These are phyloP conservation scores for Alcis repandata DNA, from an alignment of 2,888 invertebrate species.

Conservation along the genomic window DNA sequence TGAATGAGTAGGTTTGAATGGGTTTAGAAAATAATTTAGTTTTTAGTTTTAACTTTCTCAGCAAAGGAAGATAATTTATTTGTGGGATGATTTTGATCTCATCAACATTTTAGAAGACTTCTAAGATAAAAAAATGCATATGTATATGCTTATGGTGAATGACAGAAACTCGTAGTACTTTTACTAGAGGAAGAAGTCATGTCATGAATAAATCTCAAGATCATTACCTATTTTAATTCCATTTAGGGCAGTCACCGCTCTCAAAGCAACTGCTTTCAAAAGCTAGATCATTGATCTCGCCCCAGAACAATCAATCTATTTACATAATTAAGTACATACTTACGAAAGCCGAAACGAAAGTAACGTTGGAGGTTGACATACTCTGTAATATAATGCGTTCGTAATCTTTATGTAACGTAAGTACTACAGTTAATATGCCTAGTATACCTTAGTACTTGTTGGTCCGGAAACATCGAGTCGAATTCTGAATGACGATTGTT, in stretches of 20 bases:
- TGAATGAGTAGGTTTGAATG: too few species aligned
- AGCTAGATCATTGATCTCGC: slow-evolving; percentile 34
- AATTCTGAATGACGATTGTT: slow-evolving; percentile 46
- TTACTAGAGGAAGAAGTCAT: not conserved
- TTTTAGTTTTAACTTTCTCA: too few species aligned
- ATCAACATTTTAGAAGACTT: too few species aligned
- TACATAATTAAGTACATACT: slow-evolving; percentile 47
- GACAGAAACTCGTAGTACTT: too few species aligned
- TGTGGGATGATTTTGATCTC: too few species aligned
- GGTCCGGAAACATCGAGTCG: slow-evolving; percentile 33
- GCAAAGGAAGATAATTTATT: too few species aligned
- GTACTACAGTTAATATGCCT: not conserved
- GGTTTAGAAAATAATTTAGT: too few species aligned
- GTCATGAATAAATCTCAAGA: not conserved
- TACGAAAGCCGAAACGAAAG: slow-evolving; percentile 47
- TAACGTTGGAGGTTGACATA: slow-evolving; percentile 41
- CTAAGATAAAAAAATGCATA: too few species aligned
- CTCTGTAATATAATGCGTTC: slow-evolving; percentile 44
- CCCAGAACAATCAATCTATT: slow-evolving; percentile 48
- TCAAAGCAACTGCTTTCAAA: slow-evolving; percentile 37
- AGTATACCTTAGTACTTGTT: slow-evolving; percentile 25
- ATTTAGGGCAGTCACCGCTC: slow-evolving; percentile 2
- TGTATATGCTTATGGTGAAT: too few species aligned
- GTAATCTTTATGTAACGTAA: slow-evolving; percentile 60
- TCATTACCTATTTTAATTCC: not conserved